These are phyloP conservation scores for Protobothrops flavoviridis DNA, from an alignment of 2,113 vertebrate species.

Conservation along the genomic window DNA sequence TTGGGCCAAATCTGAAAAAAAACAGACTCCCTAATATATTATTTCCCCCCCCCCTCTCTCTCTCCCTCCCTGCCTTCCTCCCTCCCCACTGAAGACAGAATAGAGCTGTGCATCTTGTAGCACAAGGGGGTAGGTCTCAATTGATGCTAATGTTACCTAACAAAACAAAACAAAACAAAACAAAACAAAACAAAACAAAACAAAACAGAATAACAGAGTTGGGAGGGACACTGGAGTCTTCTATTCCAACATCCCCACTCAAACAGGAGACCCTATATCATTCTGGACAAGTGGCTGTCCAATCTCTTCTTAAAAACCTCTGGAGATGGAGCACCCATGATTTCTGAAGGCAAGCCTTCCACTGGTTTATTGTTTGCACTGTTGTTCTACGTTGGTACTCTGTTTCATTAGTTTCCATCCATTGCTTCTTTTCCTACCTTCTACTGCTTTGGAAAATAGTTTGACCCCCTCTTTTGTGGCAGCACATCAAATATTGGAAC, in stretches of 20 bases:
- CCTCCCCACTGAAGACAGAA: neutral
- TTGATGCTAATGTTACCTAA: neutral
- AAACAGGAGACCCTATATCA: neutral
- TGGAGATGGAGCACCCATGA: neutral
- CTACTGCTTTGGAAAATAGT: neutral
- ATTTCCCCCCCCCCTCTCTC: too few relatives aligned
- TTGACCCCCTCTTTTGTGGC: neutral
- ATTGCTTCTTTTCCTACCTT: neutral
- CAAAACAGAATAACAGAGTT: neutral
- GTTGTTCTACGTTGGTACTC: neutral
- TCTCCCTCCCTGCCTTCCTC: too few relatives aligned
- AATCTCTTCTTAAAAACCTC: neutral
- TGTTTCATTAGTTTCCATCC: neutral
- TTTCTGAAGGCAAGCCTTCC: neutral
- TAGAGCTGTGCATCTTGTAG: neutral
- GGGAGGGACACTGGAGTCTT: neutral
- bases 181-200: neutral
- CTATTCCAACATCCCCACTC: neutral
- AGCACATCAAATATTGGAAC: neutral
- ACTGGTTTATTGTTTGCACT: neutral
- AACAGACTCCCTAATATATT: neutral
- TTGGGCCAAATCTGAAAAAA: neutral
- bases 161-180: neutral
- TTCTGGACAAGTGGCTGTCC: neutral
- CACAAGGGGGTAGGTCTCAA: neutral